Evolutionary conservation across 2,113 vertebrate species (phyloP), one percentile per base, ranked within the genome.

Genomic region (Lagopus leucura): DNA sequence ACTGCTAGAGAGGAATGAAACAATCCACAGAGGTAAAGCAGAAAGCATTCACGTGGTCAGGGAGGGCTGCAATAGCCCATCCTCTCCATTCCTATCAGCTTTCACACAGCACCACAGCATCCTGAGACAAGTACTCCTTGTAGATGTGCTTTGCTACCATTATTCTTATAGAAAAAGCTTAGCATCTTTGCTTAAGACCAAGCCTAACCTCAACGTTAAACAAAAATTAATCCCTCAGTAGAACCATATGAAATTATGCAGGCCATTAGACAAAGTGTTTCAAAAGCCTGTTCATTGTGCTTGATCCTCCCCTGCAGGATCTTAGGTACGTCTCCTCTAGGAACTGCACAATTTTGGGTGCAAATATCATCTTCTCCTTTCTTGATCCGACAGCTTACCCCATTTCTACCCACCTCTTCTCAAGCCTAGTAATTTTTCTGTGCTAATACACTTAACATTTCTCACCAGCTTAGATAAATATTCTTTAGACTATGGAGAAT

Each of bases 1-100:
- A 86, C 94, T 88, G 93, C 24, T 78, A 61, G 3, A 22, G 82
- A 55, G 87, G 87, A 82, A 42, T 61, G 82, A 76, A 77, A 32
- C 2, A 10, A 43, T n/a, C 18, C 40, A 3, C 43, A 55, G 70
- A 11, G 1, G 63, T 27, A 80, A 50, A 45, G 45, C 72, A 47
- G 73, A 42, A 47, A 47, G 24, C 20, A 2, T 20, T 34, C 21
- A 10, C 54, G 10, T 6, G 1, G 27, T 10, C 47, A 3, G 60
- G 42, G 10, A 63, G n/a, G 32, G 8, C 14, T 30, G 48, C 61
- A 36, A n/a, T 21, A 67, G 45, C 27, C 69, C 48, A 2, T 15
- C 40, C 12, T 27, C 19, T 6, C 14, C 5, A 38, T n/a, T 18
- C 36, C 80, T 64, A 47, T 11, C 38, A 66, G 14, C 8, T 73